Conservation (phyloP, 1,140 invertebrate species). For the Trichonephila clavipes region DNA sequence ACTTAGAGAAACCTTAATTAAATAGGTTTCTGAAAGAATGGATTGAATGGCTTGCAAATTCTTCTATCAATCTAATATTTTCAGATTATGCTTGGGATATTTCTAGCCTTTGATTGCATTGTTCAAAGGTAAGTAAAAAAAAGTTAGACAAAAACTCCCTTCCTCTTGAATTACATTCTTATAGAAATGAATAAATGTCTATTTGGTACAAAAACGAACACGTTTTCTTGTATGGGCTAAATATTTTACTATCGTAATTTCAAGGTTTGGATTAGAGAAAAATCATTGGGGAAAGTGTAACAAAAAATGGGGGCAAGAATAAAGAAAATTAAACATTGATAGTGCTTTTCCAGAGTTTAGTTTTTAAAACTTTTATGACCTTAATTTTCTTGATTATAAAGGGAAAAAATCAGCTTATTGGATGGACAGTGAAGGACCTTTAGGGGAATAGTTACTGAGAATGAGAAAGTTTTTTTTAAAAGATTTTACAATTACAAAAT, state of each 20-base stretch:
- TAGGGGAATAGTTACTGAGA: too few species aligned
- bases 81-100: slow-evolving; percentile 20
- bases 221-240: not conserved
- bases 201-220: not conserved
- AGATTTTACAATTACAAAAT: too few species aligned
- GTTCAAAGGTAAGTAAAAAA: slow-evolving; percentile 6
- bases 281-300: not conserved
- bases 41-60: not conserved
- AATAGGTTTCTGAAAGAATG: slow-evolving; percentile 8
- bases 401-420: too few species aligned
- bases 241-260: not conserved
- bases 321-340: not conserved
- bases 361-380: too few species aligned
- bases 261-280: not conserved
- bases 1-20: slow-evolving; percentile 8
- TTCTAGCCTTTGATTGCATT: slow-evolving; percentile 3
- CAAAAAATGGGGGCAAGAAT: not conserved
- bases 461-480: too few species aligned
- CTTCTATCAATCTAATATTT: not conserved
- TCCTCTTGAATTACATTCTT: not conserved
- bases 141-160: not conserved
- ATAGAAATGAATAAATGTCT: not conserved
- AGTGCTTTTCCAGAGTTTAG: not conserved
- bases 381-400: not conserved
- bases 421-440: too few species aligned